Percentiles rank a stretch among this genome's conserved stretches.
Evolutionary conservation across 2,888 invertebrate genomes (phyloP).

Genomic region (Cerastoderma edule): DNA sequence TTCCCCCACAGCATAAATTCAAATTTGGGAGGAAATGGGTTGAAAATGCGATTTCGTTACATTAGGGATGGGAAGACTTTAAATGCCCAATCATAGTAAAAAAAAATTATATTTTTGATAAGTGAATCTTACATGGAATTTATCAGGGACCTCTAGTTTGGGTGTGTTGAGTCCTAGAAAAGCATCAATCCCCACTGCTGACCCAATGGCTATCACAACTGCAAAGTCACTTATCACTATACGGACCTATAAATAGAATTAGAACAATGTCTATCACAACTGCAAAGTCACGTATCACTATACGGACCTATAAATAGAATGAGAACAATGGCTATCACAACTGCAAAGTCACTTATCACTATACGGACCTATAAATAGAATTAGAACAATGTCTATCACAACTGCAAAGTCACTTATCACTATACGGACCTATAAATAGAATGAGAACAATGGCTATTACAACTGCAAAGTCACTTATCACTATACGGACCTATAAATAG

Average conservation of each 20-base stretch:
- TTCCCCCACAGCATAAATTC: no score
- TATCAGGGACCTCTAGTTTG: constrained; percentile 91
- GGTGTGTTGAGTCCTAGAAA: constrained; percentile 94
- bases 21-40: no score
- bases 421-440: constrained; percentile 3
- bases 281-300: constrained; percentile 86
- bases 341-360: constrained; percentile 86
- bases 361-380: constrained; percentile 3
- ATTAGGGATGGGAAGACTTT: no score
- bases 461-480: constrained; percentile 86
- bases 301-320: constrained; percentile 1
- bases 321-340: no score
- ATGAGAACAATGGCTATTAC: background rate
- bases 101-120: no score
- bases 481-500: constrained; percentile 5
- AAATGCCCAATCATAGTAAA: no score
- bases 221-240: constrained; percentile 87
- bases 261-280: background rate
- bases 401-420: constrained; percentile 86
- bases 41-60: no score
- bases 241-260: background rate
- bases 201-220: constrained; percentile 96
- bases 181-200: constrained; percentile 94
- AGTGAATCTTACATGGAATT: constrained; percentile 76
- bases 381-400: background rate